Conservation (phyloP, 1,140 invertebrate genomes). For the Alviniconcha marisindica region DNA sequence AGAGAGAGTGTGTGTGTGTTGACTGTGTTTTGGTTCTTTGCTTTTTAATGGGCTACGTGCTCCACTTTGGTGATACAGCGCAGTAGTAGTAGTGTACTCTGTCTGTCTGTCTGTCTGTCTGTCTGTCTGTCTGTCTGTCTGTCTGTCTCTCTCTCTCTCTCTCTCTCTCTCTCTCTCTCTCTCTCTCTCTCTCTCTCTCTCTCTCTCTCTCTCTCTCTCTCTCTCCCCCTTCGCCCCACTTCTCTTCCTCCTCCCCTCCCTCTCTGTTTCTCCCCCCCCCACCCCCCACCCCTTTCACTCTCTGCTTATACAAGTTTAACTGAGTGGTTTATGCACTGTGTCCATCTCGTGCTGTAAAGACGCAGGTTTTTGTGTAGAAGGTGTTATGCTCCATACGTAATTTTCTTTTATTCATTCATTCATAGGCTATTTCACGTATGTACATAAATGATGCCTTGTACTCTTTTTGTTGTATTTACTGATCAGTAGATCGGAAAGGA, state of each 20-base stretch:
- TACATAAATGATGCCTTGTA: too few species aligned
- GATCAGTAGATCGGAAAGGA: too few species aligned
- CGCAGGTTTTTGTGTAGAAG: too few species aligned
- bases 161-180: background rate
- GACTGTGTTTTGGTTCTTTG: background rate
- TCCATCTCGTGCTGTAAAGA: too few species aligned
- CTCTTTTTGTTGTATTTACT: too few species aligned
- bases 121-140: background rate
- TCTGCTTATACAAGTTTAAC: too few species aligned
- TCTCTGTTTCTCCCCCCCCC: background rate
- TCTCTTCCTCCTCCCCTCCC: background rate
- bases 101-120: background rate
- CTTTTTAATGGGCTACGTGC: too few species aligned
- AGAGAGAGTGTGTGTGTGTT: background rate
- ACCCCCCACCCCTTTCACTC: background rate
- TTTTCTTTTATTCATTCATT: too few species aligned
- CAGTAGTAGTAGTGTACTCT: background rate
- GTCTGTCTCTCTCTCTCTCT: background rate
- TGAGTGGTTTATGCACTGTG: too few species aligned
- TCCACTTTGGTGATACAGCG: too few species aligned
- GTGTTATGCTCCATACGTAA: too few species aligned
- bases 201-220: conserved; percentile 4
- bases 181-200: background rate
- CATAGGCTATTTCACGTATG: too few species aligned
- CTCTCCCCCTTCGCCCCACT: background rate